Percentiles rank a stretch among this genome's conserved stretches.
phyloP scores from a whole-genome alignment of 37 sponge, comb jelly and placozoan species.

The Axinella damicornis region DNA sequence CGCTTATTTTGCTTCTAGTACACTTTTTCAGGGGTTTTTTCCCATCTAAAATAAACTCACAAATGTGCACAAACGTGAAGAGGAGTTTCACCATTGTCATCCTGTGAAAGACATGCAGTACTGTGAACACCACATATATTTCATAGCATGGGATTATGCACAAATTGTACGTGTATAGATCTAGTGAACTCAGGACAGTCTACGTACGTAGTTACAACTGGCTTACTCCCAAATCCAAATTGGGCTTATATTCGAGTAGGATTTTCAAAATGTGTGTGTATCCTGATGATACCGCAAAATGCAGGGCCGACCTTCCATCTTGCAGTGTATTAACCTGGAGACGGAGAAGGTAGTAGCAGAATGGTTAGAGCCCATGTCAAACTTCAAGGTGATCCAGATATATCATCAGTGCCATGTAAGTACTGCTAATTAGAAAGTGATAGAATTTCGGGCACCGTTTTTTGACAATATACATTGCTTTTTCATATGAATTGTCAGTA shows the following conservation, averaged over 20 bases:
- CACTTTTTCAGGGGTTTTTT: too few species aligned
- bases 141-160: conserved; percentile 53
- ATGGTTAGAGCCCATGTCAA: too few species aligned
- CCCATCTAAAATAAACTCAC: not conserved
- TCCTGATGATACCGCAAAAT: conserved; percentile 66
- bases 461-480: too few species aligned
- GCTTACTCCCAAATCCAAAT: conserved; percentile 74
- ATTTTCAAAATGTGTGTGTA: conserved; percentile 38
- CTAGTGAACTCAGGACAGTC: too few species aligned
- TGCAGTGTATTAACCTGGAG: conserved; percentile 61
- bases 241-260: conserved; percentile 67
- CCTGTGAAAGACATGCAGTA: conserved; percentile 13
- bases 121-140: conserved; percentile 75
- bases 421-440: too few species aligned
- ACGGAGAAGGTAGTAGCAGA: too few species aligned
- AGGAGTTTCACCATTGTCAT: conserved; percentile 3
- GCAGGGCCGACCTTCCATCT: conserved; percentile 70
- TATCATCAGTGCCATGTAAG: too few species aligned
- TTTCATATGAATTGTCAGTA: too few species aligned
- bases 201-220: too few species aligned
- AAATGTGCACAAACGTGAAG: not conserved
- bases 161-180: conserved; percentile 29
- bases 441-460: too few species aligned
- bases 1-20: too few species aligned
- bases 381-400: too few species aligned